Conservation (phyloP, 2,797 vertebrate species). For the Dryobates pubescens region DNA sequence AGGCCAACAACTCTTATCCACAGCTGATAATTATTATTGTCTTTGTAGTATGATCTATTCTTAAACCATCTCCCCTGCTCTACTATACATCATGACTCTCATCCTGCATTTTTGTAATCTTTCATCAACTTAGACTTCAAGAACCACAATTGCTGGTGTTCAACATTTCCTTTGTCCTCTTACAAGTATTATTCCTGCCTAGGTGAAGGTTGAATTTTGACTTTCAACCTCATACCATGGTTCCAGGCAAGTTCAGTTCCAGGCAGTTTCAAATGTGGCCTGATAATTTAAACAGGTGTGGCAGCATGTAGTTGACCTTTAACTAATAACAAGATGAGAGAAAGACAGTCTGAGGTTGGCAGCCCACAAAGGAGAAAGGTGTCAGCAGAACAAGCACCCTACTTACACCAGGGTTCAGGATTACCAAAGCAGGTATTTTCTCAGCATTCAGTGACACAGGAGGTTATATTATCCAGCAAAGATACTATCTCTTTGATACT, state of each 20-base stretch:
- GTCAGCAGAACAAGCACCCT: neutral
- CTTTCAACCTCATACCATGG: neutral
- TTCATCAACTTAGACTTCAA: neutral
- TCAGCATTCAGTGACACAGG: neutral
- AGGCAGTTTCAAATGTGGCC: neutral
- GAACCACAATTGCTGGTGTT: neutral
- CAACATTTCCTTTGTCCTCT: neutral
- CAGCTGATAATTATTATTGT: neutral
- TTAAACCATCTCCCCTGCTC: neutral
- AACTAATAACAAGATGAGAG: neutral
- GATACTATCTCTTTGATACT: neutral
- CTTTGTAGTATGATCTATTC: neutral
- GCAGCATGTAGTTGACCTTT: conserved; percentile 16
- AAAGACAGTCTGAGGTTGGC: neutral
- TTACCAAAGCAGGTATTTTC: neutral
- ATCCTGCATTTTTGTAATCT: neutral
- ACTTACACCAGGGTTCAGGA: neutral
- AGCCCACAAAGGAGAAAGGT: neutral
- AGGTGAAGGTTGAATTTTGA: neutral
- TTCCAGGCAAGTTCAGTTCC: neutral
- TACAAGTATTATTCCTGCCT: neutral
- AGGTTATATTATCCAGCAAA: neutral
- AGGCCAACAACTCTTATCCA: neutral
- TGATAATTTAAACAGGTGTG: neutral
- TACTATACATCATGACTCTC: neutral